A percentile compares a stretch with the other conserved stretches of the same genome.
phyloP scores from a whole-genome alignment of 1,140 invertebrate species.

The Magallana gigas region DNA sequence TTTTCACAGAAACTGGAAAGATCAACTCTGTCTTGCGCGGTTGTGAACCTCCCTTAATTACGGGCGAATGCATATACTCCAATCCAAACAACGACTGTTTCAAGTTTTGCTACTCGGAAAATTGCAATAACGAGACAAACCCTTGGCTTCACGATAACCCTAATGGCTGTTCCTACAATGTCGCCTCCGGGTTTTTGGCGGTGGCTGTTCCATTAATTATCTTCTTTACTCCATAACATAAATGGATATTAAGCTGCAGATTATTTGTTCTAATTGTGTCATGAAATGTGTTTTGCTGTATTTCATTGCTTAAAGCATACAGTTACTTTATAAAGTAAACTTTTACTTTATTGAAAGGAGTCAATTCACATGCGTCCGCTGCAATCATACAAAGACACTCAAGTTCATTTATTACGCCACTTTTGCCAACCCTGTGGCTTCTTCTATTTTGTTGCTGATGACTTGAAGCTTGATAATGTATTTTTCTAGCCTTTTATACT shows the following conservation, averaged over 20 bases:
- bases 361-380: no score
- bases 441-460: not conserved
- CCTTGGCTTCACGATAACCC: not conserved
- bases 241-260: no score
- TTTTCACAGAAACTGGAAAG: not conserved
- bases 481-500: slow-evolving; percentile 11
- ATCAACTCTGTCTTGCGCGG: not conserved
- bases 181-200: no score
- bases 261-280: no score
- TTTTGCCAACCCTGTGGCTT: not conserved
- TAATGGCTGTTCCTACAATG: no score
- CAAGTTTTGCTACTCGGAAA: not conserved
- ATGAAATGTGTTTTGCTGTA: no score
- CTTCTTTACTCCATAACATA: no score
- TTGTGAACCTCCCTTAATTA: not conserved
- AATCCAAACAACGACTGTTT: slow-evolving; percentile 3
- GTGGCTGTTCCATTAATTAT: no score
- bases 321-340: no score
- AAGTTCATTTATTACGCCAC: not conserved
- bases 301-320: no score
- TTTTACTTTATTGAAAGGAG: no score
- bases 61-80: not conserved
- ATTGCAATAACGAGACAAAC: slow-evolving; percentile 3
- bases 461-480: slow-evolving; percentile 8
- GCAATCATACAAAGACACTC: no score